These are phyloP conservation scores for Channa maculata DNA, from an alignment of 2,113 vertebrate species.

Conservation along the genomic window DNA sequence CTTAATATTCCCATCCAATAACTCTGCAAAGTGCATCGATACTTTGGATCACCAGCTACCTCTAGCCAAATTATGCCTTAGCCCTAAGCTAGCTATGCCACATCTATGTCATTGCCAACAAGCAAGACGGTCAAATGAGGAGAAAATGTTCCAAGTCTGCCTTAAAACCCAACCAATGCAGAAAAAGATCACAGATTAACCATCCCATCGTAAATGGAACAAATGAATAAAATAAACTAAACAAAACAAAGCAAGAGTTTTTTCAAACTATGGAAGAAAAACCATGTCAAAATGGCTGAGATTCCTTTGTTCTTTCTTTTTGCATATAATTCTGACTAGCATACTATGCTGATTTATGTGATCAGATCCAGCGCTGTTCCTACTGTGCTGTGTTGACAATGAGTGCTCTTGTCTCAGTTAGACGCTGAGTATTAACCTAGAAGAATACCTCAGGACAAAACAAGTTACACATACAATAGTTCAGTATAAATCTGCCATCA, in stretches of 20 bases:
- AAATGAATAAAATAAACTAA: conserved; percentile 22
- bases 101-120: conserved; percentile 29
- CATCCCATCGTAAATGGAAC: conserved; percentile 17
- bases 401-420: conserved; percentile 36
- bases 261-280: conserved; percentile 61
- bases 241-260: conserved; percentile 35
- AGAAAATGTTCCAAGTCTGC: conserved; percentile 33
- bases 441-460: conserved; percentile 62
- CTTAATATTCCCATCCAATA: conserved; percentile 11
- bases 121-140: conserved; percentile 44
- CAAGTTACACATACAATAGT: conserved; percentile 45
- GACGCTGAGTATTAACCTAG: conserved; percentile 41
- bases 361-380: conserved; percentile 55
- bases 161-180: conserved; percentile 34
- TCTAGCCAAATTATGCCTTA: conserved; percentile 38
- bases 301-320: conserved; percentile 79
- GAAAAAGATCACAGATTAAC: conserved; percentile 41
- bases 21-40: conserved; percentile 74
- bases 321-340: conserved; percentile 78
- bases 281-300: conserved; percentile 77
- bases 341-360: conserved; percentile 48
- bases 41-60: conserved; percentile 71
- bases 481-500: conserved; percentile 54
- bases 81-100: conserved; percentile 35
- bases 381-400: conserved; percentile 56